A percentile compares a stretch with the other conserved stretches of the same genome.
These are phyloP conservation scores for Horisme vitalbata DNA, from an alignment of 2,888 invertebrate genomes.

Conservation along the genomic window DNA sequence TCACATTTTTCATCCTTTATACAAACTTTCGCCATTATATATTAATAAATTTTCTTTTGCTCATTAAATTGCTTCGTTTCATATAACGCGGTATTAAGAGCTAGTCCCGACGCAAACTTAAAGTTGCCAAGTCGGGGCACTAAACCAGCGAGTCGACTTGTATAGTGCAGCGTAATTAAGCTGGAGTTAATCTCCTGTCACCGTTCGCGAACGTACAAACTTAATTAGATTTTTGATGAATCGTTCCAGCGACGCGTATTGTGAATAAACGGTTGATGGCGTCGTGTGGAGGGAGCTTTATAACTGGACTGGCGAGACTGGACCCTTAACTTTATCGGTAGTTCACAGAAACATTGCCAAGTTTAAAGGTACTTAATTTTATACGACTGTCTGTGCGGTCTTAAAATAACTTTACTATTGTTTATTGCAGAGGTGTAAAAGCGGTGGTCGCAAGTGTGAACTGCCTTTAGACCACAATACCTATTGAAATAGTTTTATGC, in stretches of 20 bases:
- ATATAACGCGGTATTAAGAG: background rate
- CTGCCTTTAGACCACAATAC: too few species aligned
- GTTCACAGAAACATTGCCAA: constrained; percentile 21
- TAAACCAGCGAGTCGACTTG: constrained; percentile 47
- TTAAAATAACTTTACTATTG: constrained; percentile 14
- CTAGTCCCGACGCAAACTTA: background rate
- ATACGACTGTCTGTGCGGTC: constrained; percentile 22
- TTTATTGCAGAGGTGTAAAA: too few species aligned
- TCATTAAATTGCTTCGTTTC: too few species aligned
- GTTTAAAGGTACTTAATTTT: constrained; percentile 21
- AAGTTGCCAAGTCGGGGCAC: constrained; percentile 28
- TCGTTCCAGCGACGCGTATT: constrained; percentile 41
- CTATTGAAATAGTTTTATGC: too few species aligned
- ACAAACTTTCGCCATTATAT: too few species aligned
- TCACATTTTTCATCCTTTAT: too few species aligned
- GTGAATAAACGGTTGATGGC: constrained; percentile 30
- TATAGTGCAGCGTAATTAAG: constrained; percentile 65
- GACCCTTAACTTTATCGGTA: constrained; percentile 21
- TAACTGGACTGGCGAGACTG: constrained; percentile 17
- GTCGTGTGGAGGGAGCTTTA: constrained; percentile 21
- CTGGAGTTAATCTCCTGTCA: constrained; percentile 74
- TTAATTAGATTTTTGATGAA: constrained; percentile 73
- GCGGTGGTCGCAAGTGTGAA: too few species aligned
- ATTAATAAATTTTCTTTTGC: too few species aligned
- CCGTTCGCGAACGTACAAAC: constrained; percentile 52